Percentiles rank a stretch among this genome's conserved stretches.
Evolutionary conservation across 2,888 invertebrate species (phyloP).

Genomic region (Physocephala rufipes): DNA sequence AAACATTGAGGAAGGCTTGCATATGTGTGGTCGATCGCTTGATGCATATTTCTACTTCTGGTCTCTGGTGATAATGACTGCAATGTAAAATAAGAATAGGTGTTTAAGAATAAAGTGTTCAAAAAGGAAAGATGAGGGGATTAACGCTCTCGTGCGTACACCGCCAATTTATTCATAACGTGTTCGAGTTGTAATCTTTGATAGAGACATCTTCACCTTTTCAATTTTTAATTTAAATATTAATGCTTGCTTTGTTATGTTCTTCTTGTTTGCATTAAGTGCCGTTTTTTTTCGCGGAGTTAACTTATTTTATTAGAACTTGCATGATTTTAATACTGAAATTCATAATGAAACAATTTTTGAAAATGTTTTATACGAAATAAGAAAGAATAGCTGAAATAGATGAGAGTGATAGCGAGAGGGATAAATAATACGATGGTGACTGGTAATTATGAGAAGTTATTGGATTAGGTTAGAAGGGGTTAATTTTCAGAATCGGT

Average conservation of each 20-base stretch:
- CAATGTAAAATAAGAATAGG: background rate
- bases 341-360: constrained; percentile 18
- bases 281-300: background rate
- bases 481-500: too few relatives aligned
- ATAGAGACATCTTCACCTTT: constrained; percentile 22
- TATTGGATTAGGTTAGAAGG: too few relatives aligned
- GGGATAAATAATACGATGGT: too few relatives aligned
- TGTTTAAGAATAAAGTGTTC: background rate
- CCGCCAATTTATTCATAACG: background rate
- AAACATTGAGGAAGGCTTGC: background rate
- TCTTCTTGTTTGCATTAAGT: background rate
- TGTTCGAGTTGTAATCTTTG: background rate
- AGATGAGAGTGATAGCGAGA: too few relatives aligned
- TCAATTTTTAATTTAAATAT: background rate
- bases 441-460: too few relatives aligned
- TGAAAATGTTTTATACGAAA: background rate
- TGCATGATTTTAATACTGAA: background rate
- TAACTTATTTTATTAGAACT: background rate
- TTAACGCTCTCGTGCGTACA: too few relatives aligned
- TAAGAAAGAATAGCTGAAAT: too few relatives aligned
- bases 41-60: background rate
- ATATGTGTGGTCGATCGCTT: constrained; percentile 21
- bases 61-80: background rate
- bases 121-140: background rate
- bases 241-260: background rate